These are phyloP conservation scores for Volucella inanis DNA, from an alignment of 2,888 invertebrate species.

Conservation along the genomic window DNA sequence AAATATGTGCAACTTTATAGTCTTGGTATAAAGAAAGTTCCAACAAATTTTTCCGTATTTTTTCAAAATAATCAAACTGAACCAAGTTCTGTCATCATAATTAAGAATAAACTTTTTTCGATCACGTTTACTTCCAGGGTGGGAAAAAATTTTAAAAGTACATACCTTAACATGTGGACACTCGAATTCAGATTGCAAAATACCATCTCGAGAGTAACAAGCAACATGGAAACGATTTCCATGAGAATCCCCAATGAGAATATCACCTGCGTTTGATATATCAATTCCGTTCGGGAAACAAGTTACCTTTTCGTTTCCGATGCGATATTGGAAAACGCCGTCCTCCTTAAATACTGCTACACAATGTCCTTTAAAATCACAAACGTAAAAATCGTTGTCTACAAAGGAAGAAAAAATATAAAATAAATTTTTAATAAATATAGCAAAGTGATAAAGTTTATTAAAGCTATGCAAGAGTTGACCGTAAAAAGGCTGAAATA, in stretches of 20 bases:
- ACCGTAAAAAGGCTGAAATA: no score
- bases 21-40: no score
- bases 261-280: conserved; percentile 98
- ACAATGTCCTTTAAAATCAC: conserved; percentile 99
- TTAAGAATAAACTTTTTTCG: no score
- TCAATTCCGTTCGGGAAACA: conserved; percentile 99
- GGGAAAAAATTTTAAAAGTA: conserved; percentile 32
- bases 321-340: conserved; percentile 94
- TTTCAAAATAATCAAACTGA: no score
- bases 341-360: conserved; percentile 97
- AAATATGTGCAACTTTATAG: no score
- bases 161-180: conserved; percentile 98
- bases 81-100: no score
- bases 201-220: conserved; percentile 95
- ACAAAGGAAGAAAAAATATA: conserved; percentile 77
- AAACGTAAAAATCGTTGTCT: conserved; percentile 97
- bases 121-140: background rate
- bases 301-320: conserved; percentile 97
- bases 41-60: no score
- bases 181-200: conserved; percentile 95
- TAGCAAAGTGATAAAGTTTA: background rate
- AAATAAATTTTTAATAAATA: background rate
- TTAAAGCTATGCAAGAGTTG: no score
- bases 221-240: conserved; percentile 99
- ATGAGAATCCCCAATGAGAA: conserved; percentile 97